phyloP scores from a whole-genome alignment of 2,888 invertebrate species.

The Scaptomyza polygonia region DNA sequence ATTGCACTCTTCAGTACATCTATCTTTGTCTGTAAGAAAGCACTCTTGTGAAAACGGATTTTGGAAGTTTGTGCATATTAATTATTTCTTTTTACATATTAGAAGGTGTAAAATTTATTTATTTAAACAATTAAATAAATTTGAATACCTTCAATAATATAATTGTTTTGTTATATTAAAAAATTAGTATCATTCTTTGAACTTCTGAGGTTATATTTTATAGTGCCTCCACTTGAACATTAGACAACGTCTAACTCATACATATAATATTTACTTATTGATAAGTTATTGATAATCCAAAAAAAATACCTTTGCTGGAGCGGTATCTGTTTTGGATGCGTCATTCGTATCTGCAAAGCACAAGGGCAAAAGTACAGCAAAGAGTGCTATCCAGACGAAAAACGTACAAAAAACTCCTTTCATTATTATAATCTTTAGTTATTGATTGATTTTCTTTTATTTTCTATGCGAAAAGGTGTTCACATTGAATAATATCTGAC shows the following conservation, averaged over 20 bases:
- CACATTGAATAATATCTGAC: conserved; percentile 28
- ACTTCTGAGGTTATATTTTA: neutral
- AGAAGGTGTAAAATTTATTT: no score
- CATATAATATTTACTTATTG: neutral
- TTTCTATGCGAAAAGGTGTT: neutral
- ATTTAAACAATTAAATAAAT: no score
- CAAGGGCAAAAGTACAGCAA: conserved; percentile 15
- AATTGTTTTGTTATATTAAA: neutral
- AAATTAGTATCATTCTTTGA: neutral
- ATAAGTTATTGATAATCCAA: conserved; percentile 6
- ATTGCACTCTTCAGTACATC: conserved; percentile 79
- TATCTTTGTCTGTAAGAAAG: conserved; percentile 52
- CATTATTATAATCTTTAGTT: conserved; percentile 23
- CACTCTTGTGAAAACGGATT: neutral
- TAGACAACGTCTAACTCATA: neutral
- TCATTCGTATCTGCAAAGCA: conserved; percentile 16
- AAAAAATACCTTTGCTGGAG: conserved; percentile 22
- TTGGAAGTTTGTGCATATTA: neutral
- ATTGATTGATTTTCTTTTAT: conserved; percentile 1
- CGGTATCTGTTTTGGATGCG: conserved; percentile 2
- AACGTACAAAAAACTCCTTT: conserved; percentile 2
- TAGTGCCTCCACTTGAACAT: neutral
- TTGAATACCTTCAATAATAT: neutral
- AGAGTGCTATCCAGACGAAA: conserved; percentile 19
- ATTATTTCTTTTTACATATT: no score